Base-by-base conservation (phyloP, 2,797 vertebrate species). In the Scolopax rusticola region DNA sequence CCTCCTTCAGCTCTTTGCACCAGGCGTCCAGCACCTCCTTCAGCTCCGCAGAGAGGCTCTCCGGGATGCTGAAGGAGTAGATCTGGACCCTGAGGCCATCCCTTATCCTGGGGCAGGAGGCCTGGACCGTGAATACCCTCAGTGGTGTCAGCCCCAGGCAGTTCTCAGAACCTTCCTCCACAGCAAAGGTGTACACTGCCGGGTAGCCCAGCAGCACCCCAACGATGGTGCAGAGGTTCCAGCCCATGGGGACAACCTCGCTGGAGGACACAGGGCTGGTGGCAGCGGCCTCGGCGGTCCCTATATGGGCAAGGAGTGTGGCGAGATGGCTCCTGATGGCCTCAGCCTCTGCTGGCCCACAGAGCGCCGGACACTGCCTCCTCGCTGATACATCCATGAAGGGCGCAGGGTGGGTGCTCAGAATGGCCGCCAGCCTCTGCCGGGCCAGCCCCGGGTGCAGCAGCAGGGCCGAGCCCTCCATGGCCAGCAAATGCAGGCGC, bases 181-280 rank as follows among this genome's bases (percentile, higher is more conserved):
- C 47, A 85, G 98, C 92, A 71, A 99, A 99, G 97, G 99, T 98
- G 81, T 99, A 99, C 1, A 98, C 97, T 3, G 97, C 98, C 0
- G 99, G 99, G 95, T 99, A 99, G 63, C 99, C 99, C 89, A 99
- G 91, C 86, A 99, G 97, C 79, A 99, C 96, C 33, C 99, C 99
- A 40, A 99, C 99, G 3, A 99, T 15, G 6, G 99, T 98, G 96
- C 99, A 99, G 61, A 99, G 97, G 96, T 99, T 99, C 99, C 99
- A 99, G 8, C 92, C 94, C 1, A 95, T 8, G 18, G 96, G 91
- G 28, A 81, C 78, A 0, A 98, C 88, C 30, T 98, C 97, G 56
- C 97, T 97, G 53, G 95, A 94, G 60, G 95, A 97, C 56, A 98
- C 56, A 0, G 75, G 77, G 45, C 90, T 75, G 10, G 97, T 36